Evolutionary conservation across 2,797 vertebrate genomes (phyloP).

Genomic region (Eurystomus glaucurus): DNA sequence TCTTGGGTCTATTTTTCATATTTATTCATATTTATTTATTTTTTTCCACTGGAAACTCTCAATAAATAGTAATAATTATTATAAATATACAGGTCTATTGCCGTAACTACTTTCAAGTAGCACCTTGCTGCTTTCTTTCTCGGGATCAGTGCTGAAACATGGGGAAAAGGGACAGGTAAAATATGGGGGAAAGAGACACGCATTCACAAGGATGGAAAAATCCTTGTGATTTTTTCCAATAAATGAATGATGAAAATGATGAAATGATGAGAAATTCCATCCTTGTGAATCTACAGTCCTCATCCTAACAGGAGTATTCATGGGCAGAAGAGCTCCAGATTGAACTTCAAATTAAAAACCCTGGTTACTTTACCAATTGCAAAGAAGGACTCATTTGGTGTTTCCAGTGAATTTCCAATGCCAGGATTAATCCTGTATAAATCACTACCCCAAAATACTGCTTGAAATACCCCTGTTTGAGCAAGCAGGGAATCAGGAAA

Average conservation of each 20-base stretch:
- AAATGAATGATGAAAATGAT: too few species aligned
- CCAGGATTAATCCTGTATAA: not conserved
- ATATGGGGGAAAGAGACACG: not conserved
- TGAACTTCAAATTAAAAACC: not conserved
- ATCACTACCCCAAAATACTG: not conserved
- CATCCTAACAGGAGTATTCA: not conserved
- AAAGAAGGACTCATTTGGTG: not conserved
- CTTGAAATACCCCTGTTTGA: not conserved
- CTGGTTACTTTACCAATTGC: not conserved
- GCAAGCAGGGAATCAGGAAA: not conserved
- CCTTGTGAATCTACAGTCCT: not conserved
- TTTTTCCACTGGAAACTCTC: not conserved
- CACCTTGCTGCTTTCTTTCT: not conserved
- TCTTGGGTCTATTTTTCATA: not conserved
- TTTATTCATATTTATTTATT: not conserved
- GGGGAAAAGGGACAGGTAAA: not conserved
- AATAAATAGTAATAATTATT: not conserved
- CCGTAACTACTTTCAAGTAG: not conserved
- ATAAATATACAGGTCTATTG: not conserved
- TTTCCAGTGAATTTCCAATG: not conserved
- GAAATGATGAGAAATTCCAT: not conserved
- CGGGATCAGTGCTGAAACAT: not conserved
- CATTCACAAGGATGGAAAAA: not conserved
- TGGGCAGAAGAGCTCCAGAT: accelerated
- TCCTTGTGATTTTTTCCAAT: too few species aligned